A percentile compares a stretch with the other conserved stretches of the same genome.
Evolutionary conservation across 2,113 vertebrate genomes (phyloP).

Genomic region (Chlorodrepanis virens): DNA sequence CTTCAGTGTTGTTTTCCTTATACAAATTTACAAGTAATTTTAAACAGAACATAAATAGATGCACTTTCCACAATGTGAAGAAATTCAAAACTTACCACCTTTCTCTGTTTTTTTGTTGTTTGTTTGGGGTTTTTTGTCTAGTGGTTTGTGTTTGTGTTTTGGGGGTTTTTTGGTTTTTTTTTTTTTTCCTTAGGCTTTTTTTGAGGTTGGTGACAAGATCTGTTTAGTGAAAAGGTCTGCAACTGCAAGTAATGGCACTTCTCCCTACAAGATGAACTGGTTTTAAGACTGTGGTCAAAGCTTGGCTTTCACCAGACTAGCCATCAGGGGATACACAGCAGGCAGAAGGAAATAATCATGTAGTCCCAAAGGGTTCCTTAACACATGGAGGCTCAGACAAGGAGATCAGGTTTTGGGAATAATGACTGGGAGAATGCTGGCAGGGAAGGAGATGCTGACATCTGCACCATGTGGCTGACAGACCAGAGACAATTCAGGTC

Average conservation of each 20-base stretch:
- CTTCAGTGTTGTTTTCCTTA: background rate
- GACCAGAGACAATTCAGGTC: slow-evolving; percentile 41
- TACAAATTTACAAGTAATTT: background rate
- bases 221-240: background rate
- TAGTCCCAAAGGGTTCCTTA: slow-evolving; percentile 25
- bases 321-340: background rate
- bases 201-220: background rate
- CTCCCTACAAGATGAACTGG: background rate
- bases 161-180: background rate
- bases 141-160: background rate
- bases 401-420: slow-evolving; percentile 31
- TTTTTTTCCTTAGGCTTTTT: background rate
- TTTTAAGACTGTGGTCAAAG: background rate
- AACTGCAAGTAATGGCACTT: background rate
- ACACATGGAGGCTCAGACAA: slow-evolving; percentile 23
- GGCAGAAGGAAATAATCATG: slow-evolving; percentile 38
- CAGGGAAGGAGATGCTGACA: background rate
- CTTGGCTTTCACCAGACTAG: background rate
- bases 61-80: background rate
- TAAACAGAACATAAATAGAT: background rate
- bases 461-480: slow-evolving; percentile 68
- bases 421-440: slow-evolving; percentile 35
- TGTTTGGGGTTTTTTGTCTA: background rate
- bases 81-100: background rate
- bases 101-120: background rate